Base-by-base conservation (phyloP, 1,140 invertebrate species). In the Eupeodes corollae region DNA sequence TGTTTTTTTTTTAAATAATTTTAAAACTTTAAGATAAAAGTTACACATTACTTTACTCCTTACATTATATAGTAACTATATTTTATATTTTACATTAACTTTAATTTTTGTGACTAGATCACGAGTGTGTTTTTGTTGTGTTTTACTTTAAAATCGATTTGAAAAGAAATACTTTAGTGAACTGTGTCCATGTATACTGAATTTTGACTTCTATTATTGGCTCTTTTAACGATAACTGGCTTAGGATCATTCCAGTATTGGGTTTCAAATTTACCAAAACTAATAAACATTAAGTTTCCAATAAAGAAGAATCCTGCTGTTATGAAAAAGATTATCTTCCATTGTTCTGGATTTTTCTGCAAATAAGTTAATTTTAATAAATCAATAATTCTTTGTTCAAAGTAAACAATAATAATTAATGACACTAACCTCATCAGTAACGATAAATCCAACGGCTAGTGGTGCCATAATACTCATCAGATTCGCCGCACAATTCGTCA, bases 241-340 rank as follows among this genome's bases (percentile, higher is more conserved):
- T 26, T 3, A 26, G 64, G 58, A 33, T 76, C 75, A 50, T 85
- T 83, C 83, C 83, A 85, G 1, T 71, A 54, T 50, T 83, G 79
- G 10, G 73, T 70, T 34, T 73, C 69, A 0, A 74, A 77, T 2
- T 76, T 76, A 5, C 79, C 77, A 56, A 84, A 83, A 2, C 84
- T 49, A 19, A 83, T 52, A 55, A 84, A 91, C 34, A 83, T 64
- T 1, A 83, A 57, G 52, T 82, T 83, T 8, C 82, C 80, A 35
- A 80, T 53, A 21, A 82, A 71, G 51, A 86, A 86, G 8, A 89
- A 70, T 6, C 69, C 77, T 13, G 83, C 76, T 5, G 83, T 76
- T 15, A 87, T 72, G 58, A 81, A 83, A 64, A 90, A 91, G 0
- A 89, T 80, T 30, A 75, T 77, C 46, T 78, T 75, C 88, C 88